Evolutionary conservation across 2,797 vertebrate species (phyloP).

Genomic region (Oophaga sylvatica): DNA sequence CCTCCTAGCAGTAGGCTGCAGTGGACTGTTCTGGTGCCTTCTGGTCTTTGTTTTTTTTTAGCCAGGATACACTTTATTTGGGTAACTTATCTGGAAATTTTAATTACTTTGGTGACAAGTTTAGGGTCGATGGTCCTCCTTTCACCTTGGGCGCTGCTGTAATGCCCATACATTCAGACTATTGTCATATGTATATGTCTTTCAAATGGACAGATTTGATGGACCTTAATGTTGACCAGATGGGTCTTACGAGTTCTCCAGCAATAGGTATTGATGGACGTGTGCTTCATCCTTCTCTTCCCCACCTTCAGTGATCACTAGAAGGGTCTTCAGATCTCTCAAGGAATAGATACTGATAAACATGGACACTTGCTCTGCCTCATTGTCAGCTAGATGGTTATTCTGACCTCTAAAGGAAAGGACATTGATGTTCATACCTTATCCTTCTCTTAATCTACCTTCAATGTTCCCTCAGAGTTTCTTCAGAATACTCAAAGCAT

Average conservation of each 20-base stretch:
- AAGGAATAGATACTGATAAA: too few relatives aligned
- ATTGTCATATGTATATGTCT: too few relatives aligned
- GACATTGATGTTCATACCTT: background rate
- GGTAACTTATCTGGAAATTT: background rate
- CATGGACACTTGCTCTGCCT: background rate
- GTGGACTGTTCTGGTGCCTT: background rate
- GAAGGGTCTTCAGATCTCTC: background rate
- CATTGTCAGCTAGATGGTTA: background rate
- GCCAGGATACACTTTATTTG: too few relatives aligned
- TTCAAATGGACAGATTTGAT: background rate
- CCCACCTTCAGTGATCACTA: background rate
- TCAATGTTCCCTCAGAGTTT: too few relatives aligned
- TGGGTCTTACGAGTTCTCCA: background rate
- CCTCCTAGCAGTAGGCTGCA: background rate
- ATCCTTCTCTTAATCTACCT: too few relatives aligned
- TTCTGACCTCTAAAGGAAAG: background rate
- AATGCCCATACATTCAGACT: background rate
- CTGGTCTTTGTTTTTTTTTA: too few relatives aligned
- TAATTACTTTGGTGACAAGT: background rate
- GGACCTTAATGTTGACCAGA: background rate
- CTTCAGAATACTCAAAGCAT: too few relatives aligned
- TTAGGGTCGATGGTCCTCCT: background rate
- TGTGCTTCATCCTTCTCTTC: background rate
- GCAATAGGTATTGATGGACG: background rate
- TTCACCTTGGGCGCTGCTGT: background rate